Evolutionary conservation across 2,888 invertebrate species (phyloP), one percentile per base, ranked within the genome.

Genomic region (Chrysolina americana): DNA sequence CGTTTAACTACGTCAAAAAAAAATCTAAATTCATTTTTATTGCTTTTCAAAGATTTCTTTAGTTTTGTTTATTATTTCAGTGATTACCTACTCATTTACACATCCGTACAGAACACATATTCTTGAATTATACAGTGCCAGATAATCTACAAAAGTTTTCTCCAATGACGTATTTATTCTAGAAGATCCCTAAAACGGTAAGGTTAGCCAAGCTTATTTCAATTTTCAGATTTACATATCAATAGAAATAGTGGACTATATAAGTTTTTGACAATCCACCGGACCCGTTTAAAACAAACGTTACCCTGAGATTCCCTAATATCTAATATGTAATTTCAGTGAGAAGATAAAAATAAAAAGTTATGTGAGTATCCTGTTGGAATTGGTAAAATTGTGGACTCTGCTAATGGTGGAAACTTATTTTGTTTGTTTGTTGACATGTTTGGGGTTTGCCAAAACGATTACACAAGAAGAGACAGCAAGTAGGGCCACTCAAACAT

Each of bases 161-260:
- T n/a, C n/a, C 68, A 71, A 53, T 71, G 74, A 74, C 74, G 71
- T 71, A 71, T 74, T 73, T 73, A 73, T 68, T 68, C 56, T 74
- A 68, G 68, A 68, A 74, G 63, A 53, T 21, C 53, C 19, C 19
- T 28, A 23, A 19, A 47, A 28, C 9, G 47, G 48, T 71, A 74
- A 71, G 71, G 71, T 68, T 71, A 68, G 65, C 53, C 64, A 64
- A 68, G 59, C 53, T 53, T 23, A 44, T 50, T 65, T 17, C 44
- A 68, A 19, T 68, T 74, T 48, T n/a, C n/a, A 74, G 44, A 66
- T 59, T 36, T 8, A 36, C 8, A 64, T 47, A 19, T 41, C 28
- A 41, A 48, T 56, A 65, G 44, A 41, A 50, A 64, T 21, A 28
- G 70, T 56, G 48, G 28, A 47, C 50, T 50, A 28, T 21, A 47